Conservation (phyloP, 2,797 vertebrate species). For the Enteromius argenteus region DNA sequence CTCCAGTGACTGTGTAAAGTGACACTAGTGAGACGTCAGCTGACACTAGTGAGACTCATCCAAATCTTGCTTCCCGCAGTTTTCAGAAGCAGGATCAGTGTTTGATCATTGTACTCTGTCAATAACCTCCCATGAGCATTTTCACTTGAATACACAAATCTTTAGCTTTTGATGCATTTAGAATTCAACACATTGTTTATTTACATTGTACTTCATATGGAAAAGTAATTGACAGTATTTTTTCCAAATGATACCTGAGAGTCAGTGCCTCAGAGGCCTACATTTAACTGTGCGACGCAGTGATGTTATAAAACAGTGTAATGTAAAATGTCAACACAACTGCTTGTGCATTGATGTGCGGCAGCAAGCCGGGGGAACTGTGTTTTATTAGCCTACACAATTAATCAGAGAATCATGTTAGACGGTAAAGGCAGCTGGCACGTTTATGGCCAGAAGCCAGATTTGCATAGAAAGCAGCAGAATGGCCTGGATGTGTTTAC, state of each 20-base stretch:
- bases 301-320: slow-evolving; percentile 23
- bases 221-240: neutral
- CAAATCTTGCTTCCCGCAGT: neutral
- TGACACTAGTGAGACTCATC: neutral
- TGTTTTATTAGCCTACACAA: slow-evolving; percentile 47
- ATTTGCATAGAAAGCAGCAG: slow-evolving; percentile 52
- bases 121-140: neutral
- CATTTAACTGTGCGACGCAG: neutral
- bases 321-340: slow-evolving; percentile 1
- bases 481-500: slow-evolving; percentile 11
- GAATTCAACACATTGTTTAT: slow-evolving; percentile 13
- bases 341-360: slow-evolving; percentile 20
- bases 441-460: slow-evolving; percentile 22
- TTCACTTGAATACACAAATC: neutral
- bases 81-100: neutral
- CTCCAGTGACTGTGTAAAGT: neutral
- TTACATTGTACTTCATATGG: neutral
- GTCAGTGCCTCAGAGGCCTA: neutral
- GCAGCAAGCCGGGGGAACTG: slow-evolving; percentile 30
- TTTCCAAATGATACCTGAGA: neutral
- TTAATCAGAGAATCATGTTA: slow-evolving; percentile 53
- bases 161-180: neutral
- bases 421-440: slow-evolving; percentile 43
- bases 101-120: neutral
- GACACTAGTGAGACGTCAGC: neutral